Base-by-base conservation (phyloP, 2,888 invertebrate genomes). In the Drosophila greeni region DNA sequence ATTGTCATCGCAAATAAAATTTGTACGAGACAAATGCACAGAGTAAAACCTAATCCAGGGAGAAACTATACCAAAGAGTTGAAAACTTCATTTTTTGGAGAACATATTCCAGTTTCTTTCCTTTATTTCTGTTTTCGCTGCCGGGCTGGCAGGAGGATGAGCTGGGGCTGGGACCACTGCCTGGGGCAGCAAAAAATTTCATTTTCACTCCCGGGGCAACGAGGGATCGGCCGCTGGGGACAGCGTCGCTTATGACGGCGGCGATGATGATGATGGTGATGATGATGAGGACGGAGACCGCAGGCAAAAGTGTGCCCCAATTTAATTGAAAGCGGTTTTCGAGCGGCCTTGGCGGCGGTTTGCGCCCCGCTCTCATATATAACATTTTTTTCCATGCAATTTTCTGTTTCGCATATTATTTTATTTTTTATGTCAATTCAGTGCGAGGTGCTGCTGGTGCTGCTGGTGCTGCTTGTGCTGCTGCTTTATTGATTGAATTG, bases 251-350 rank as follows among this genome's bases (percentile, higher is more conserved):
- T 20, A 67, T 62, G 34, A 61, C 45, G 34, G 31, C 14, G 20
- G 58, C 54, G 56, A 59, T 64, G 23, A 60, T 56, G 56, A 59
- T 64, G 23, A 47, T 45, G 53, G 64, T 68, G 62, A 57, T 51
- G 43, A 57, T 24, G 36, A 57, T 49, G 54, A 14, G 4, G 18
- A 12, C 42, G 51, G 34, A 26, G 64, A 84, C 78, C 84, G 82
- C 85, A 80, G 74, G 80, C 86, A 86, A 82, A 86, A 86, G 86
- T 83, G 86, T 86, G 86, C 86, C 81, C 86, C 85, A 86, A 77
- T 86, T 86, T 86, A 85, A 84, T 80, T 79, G 85, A 86, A 86
- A 86, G 86, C 81, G 82, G 82, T 82, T 85, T 84, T 75, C 70
- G 74, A 72, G 49, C 73, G 83, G 73, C 78, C 78, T 78, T 78